Evolutionary conservation across 2,797 vertebrate species (phyloP).

Genomic region (Manis pentadactyla): DNA sequence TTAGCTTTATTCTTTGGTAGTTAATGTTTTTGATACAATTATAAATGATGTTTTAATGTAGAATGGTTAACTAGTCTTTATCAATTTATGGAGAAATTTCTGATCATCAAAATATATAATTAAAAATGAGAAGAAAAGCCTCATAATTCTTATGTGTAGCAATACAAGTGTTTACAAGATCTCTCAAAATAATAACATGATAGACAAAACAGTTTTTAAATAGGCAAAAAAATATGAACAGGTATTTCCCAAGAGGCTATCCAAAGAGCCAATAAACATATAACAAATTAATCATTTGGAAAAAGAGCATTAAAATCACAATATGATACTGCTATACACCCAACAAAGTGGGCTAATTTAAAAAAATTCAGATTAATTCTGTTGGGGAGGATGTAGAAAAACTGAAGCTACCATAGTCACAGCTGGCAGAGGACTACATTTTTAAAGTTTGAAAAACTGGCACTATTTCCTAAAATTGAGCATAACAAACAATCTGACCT

Average conservation of each 20-base stretch:
- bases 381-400: not conserved
- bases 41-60: not conserved
- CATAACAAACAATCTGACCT: not conserved
- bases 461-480: not conserved
- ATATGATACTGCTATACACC: not conserved
- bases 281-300: not conserved
- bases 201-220: not conserved
- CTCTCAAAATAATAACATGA: not conserved
- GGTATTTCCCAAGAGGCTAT: not conserved
- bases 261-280: not conserved
- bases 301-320: conserved; percentile 42
- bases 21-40: conserved; percentile 19
- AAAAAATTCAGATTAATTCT: not conserved
- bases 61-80: not conserved
- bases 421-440: not conserved
- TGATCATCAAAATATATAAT: not conserved
- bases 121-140: not conserved
- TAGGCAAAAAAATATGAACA: not conserved
- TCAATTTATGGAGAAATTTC: not conserved
- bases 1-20: conserved; percentile 6
- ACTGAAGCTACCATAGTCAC: not conserved
- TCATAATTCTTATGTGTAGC: not conserved
- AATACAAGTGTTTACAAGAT: not conserved
- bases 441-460: not conserved
- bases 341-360: not conserved